phyloP scores from a whole-genome alignment of 2,113 vertebrate species.

The Pelecanus crispus region DNA sequence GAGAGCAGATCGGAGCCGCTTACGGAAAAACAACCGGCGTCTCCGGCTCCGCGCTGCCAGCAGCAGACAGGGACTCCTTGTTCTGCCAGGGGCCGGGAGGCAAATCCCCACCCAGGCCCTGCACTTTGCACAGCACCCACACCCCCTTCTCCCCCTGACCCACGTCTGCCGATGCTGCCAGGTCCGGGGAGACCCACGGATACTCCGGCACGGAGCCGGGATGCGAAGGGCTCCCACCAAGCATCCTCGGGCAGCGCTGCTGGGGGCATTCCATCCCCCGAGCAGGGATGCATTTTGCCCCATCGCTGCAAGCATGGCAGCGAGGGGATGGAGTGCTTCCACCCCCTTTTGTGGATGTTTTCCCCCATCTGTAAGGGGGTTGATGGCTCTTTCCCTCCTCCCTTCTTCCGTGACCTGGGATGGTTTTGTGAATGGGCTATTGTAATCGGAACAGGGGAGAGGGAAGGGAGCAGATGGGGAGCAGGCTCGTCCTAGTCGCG shows the following conservation, averaged over 20 bases:
- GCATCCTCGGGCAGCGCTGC: not conserved
- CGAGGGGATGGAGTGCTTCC: accelerated
- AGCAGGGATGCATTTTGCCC: not conserved
- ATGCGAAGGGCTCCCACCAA: accelerated
- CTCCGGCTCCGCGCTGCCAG: not conserved
- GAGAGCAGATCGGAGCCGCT: not conserved
- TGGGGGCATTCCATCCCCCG: accelerated
- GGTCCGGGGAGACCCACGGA: accelerated
- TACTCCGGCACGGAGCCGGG: accelerated
- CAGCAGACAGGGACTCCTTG: not conserved
- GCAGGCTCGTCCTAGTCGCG: not conserved
- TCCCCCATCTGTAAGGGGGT: not conserved
- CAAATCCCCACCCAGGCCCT: not conserved
- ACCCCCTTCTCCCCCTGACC: not conserved
- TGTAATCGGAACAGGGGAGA: not conserved
- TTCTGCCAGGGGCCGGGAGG: not conserved
- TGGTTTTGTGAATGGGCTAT: slow-evolving; percentile 56
- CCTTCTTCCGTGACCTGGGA: not conserved
- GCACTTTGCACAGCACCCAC: not conserved
- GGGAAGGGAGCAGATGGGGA: slow-evolving; percentile 34
- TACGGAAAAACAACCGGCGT: not conserved
- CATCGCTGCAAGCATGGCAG: accelerated
- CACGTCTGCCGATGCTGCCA: accelerated
- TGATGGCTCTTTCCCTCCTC: not conserved
- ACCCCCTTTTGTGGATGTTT: not conserved